Evolutionary conservation across 2,888 invertebrate species (phyloP).

Genomic region (Leucoptera coffeella): DNA sequence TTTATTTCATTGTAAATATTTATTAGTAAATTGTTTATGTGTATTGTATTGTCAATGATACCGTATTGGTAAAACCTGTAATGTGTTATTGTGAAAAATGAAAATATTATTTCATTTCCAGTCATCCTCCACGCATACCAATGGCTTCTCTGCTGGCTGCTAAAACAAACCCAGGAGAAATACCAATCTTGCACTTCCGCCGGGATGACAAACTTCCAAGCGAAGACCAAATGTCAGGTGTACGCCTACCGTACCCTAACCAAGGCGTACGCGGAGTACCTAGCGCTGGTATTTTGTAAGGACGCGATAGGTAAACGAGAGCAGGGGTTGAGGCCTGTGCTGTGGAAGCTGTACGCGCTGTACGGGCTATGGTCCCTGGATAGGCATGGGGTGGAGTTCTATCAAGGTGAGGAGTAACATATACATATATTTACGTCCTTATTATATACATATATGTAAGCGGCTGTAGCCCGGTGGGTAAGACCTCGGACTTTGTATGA

Average conservation of each 20-base stretch:
- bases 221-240: conserved; percentile 76
- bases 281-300: conserved; percentile 49
- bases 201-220: conserved; percentile 65
- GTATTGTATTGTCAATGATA: too few relatives aligned
- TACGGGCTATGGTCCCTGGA: conserved; percentile 52
- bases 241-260: conserved; percentile 71
- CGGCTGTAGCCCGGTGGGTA: too few relatives aligned
- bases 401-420: too few relatives aligned
- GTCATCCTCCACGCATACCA: conserved; percentile 68
- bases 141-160: conserved; percentile 78
- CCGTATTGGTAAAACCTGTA: neutral
- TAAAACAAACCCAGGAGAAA: conserved; percentile 61
- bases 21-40: too few relatives aligned
- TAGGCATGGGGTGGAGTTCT: conserved; percentile 65
- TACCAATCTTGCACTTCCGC: conserved; percentile 47
- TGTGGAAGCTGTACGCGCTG: conserved; percentile 34
- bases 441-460: too few relatives aligned
- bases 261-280: conserved; percentile 70
- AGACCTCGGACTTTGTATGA: too few relatives aligned
- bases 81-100: too few relatives aligned
- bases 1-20: conserved; percentile 1
- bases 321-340: conserved; percentile 26
- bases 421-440: too few relatives aligned
- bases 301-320: conserved; percentile 32
- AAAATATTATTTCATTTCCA: conserved; percentile 33